phyloP scores from a whole-genome alignment of 2,113 vertebrate species.

The Hemibates koningsi region DNA sequence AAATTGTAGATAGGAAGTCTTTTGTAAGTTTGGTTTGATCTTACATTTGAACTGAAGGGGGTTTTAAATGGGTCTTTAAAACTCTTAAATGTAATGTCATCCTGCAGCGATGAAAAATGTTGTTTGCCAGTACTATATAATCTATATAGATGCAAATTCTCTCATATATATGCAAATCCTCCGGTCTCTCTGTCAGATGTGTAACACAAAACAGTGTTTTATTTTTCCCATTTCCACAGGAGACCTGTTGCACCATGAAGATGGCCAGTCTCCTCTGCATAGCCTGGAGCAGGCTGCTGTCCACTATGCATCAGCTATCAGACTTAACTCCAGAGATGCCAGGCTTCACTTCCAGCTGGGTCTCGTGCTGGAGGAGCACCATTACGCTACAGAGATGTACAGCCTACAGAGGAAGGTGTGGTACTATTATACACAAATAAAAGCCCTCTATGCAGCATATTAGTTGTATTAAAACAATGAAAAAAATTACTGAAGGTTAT shows the following conservation, averaged over 20 bases:
- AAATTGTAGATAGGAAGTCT: background rate
- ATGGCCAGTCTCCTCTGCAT: conserved; percentile 41
- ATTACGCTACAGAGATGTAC: conserved; percentile 53
- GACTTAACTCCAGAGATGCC: conserved; percentile 45
- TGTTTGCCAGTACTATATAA: background rate
- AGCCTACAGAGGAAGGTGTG: conserved; percentile 52
- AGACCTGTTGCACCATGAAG: conserved; percentile 16
- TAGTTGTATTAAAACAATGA: background rate
- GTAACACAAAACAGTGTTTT: background rate
- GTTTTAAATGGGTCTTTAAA: background rate
- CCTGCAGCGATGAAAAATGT: accelerated
- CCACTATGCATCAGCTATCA: conserved; percentile 60
- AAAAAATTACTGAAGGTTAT: background rate
- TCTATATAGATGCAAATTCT: background rate
- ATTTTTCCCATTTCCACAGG: conserved; percentile 19
- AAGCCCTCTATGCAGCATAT: background rate
- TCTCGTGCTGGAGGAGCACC: conserved; percentile 55
- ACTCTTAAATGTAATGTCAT: background rate
- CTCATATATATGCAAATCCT: background rate
- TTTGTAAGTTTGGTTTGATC: background rate
- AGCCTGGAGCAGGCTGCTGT: conserved; percentile 52
- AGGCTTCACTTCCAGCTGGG: conserved; percentile 63
- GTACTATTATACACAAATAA: background rate
- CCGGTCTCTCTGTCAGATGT: background rate
- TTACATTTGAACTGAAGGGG: background rate